A percentile compares a stretch with the other conserved stretches of the same genome.
Conservation (phyloP, 2,797 vertebrate genomes). For the Enteromius argenteus region DNA sequence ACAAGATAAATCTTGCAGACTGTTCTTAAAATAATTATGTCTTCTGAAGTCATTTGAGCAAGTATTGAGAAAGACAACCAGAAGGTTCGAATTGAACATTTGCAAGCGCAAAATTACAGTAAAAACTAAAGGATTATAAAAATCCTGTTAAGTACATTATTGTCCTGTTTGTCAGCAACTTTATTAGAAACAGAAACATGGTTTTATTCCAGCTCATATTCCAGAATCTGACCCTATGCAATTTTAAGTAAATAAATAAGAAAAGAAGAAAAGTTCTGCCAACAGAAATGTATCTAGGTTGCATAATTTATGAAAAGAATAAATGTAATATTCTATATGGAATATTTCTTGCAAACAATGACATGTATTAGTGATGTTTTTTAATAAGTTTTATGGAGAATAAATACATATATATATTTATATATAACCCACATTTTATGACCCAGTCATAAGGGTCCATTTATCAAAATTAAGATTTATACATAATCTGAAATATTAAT, state of each 20-base stretch:
- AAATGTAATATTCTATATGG: neutral
- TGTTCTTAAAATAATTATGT: conserved; percentile 51
- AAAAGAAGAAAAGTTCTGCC: neutral
- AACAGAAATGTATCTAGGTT: neutral
- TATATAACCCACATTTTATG: too few species aligned
- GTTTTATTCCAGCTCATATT: neutral
- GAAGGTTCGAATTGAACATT: neutral
- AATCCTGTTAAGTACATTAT: neutral
- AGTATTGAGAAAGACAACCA: neutral
- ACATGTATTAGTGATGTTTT: neutral
- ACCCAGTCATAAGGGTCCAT: too few species aligned
- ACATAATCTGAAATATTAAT: too few species aligned
- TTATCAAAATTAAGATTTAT: too few species aligned
- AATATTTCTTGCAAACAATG: neutral
- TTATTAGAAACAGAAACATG: neutral
- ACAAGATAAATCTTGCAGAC: conserved; percentile 56
- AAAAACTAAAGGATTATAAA: conserved; percentile 4
- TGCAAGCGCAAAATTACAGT: neutral
- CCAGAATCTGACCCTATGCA: too few species aligned
- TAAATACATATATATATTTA: too few species aligned
- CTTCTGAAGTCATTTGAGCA: neutral
- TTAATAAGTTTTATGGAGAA: neutral
- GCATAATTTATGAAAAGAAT: neutral
- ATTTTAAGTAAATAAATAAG: neutral
- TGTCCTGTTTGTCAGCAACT: neutral